Base-by-base conservation (phyloP, 2,113 vertebrate species). In the Calonectris borealis region DNA sequence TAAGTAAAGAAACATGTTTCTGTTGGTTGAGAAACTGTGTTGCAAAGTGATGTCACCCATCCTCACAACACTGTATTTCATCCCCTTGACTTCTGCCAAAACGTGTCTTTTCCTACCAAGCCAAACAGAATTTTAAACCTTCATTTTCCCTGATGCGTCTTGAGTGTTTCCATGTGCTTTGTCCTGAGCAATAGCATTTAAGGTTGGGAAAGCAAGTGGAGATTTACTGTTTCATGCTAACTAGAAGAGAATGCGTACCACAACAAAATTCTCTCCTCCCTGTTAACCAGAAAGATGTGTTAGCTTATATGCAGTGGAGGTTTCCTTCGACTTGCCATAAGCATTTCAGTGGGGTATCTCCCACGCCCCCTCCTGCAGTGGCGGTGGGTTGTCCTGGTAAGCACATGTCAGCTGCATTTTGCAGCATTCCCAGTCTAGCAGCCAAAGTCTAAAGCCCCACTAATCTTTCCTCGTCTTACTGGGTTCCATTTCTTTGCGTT, bases 161-260 rank as follows among this genome's bases (percentile, higher is more conserved):
- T 86, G 91, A 96, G 68, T 54, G 54, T 65, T 96, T 91, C 94
- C 91, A 85, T 91, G 80, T 97, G 94, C 77, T 94, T 16, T 3
- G 22, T 91, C 44, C 44, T 31, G 6, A 75, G 72, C 46, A 81
- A 3, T 18, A 58, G 48, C 6, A 1, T 90, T 81, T 83, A 58
- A 76, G 55, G 42, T 83, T 94, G 78, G 70, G 76, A 91, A 91
- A 71, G 51, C 61, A 72, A 83, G 78, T 51, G 36, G 48, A 76
- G 84, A 58, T 95, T 85, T 89, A 87, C 73, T 72, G 62, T 57
- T 76, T 87, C 61, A 64, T 83, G 58, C 65, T 93, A 34, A 52
- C 77, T 34, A 36, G 61, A 68, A 48, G 49, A 69, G 54, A 87
- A 68, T 16, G 48, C 7, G 1, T 61, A 54, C 77, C 78, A 32